A percentile compares a stretch with the other conserved stretches of the same genome.
Conservation (phyloP, 2,113 vertebrate species). For the Oreochromis tanganicae region DNA sequence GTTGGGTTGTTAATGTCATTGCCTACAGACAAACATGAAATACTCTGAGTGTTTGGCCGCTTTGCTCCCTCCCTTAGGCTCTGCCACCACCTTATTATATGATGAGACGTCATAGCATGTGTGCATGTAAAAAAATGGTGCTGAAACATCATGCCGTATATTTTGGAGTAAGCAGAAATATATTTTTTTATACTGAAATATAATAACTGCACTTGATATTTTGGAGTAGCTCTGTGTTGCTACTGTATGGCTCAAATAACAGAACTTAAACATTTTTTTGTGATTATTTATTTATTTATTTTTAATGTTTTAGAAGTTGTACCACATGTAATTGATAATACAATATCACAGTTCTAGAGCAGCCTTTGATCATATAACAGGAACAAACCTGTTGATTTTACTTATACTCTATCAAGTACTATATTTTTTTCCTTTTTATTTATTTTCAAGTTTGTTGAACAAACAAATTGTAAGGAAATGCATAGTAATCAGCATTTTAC, state of each 20-base stretch:
- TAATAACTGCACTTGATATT: background rate
- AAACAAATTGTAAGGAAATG: background rate
- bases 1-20: constrained; percentile 45
- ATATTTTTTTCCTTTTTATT: background rate
- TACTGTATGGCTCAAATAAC: background rate
- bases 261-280: background rate
- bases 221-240: background rate
- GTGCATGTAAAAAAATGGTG: background rate
- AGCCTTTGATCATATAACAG: background rate
- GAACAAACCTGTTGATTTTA: background rate
- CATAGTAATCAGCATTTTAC: background rate
- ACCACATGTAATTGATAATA: background rate
- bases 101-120: background rate
- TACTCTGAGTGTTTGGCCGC: constrained; percentile 23
- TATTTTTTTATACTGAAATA: background rate
- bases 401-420: background rate
- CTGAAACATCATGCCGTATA: background rate
- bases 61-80: background rate
- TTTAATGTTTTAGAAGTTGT: background rate
- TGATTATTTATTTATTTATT: background rate
- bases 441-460: background rate
- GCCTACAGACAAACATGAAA: constrained; percentile 53
- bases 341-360: background rate
- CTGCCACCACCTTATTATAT: background rate
- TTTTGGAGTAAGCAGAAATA: background rate